These are phyloP conservation scores for Epinephelus fuscoguttatus DNA, from an alignment of 2,113 vertebrate genomes.

Conservation along the genomic window DNA sequence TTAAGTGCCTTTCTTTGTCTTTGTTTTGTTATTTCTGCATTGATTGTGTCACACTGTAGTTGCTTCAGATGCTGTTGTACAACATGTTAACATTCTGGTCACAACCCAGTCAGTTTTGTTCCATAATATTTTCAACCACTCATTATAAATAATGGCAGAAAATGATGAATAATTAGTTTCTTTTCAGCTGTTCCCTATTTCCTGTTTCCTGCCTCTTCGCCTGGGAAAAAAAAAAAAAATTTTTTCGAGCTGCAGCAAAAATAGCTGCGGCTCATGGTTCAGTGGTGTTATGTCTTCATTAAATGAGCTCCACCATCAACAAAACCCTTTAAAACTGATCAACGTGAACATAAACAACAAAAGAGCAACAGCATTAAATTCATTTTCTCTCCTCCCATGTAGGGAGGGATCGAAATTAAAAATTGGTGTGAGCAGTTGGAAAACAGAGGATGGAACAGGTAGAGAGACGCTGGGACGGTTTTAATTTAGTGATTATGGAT, in stretches of 20 bases:
- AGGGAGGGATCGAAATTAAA: conserved; percentile 38
- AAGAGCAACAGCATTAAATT: conserved; percentile 32
- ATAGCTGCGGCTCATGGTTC: conserved; percentile 12
- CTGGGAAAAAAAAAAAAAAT: neutral
- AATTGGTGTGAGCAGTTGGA: neutral
- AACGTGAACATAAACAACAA: conserved; percentile 47
- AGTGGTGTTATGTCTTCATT: conserved; percentile 46
- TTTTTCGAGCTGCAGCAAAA: conserved; percentile 18
- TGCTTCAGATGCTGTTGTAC: neutral
- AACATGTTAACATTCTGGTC: conserved; percentile 21
- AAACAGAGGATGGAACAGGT: neutral
- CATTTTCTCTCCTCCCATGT: neutral
- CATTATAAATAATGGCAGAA: conserved; percentile 4
- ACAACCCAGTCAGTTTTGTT: neutral
- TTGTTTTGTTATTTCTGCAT: too few species aligned
- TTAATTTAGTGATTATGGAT: conserved; percentile 71
- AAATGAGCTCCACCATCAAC: conserved; percentile 23
- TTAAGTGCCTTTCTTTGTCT: neutral
- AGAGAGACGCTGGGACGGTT: conserved; percentile 27
- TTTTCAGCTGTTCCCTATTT: conserved; percentile 7
- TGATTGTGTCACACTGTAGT: neutral
- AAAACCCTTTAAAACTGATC: conserved; percentile 45
- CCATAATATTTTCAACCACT: neutral
- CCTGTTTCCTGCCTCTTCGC: neutral
- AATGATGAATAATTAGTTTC: conserved; percentile 7